Base-by-base conservation (phyloP, 2,888 invertebrate species). In the Orthosia incerta region DNA sequence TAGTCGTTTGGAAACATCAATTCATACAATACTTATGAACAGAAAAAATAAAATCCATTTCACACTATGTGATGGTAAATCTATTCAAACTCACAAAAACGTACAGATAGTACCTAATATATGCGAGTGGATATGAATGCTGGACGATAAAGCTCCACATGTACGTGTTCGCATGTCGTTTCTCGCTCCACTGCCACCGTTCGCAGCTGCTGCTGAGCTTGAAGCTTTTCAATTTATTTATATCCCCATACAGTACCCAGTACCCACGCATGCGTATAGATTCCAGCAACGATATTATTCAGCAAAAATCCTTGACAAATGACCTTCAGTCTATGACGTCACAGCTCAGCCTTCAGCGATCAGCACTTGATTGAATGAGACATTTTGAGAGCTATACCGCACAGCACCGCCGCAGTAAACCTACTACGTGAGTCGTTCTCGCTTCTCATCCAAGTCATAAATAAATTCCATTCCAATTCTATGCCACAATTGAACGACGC, bases 381-480 rank as follows among this genome's bases (percentile, higher is more conserved):
- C 57, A 71, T 66, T 76, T 65, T 69, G 57, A 56, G 48, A 51
- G 51, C 56, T n/a, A 45, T 31, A 23, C 72, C 64, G 51, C 61
- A 67, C 76, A 71, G 55, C 20, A 62, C 56, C 46, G 55, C 57
- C 59, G 62, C 71, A 72, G 63, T 79, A 79, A 77, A 79, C 59
- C 31, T 7, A 39, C 45, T 73, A 80, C 84, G 84, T 80, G 86
- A 66, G 62, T 18, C 55, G 74, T 63, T 60, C 76, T 20, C 55
- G 74, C 65, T 60, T 77, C 61, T 55, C 61, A 61, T 68, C 57
- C 63, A 63, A 68, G 64, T 78, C 71, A 80, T 87, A 87, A 86
- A 88, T 86, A 83, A 84, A 86, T 86, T 85, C 77, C 74, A 82
- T 82, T 81, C 81, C 73, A 80, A 86, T 79, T 80, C 76, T 70